phyloP scores from a whole-genome alignment of 2,113 vertebrate genomes.

The Hemicordylus capensis region DNA sequence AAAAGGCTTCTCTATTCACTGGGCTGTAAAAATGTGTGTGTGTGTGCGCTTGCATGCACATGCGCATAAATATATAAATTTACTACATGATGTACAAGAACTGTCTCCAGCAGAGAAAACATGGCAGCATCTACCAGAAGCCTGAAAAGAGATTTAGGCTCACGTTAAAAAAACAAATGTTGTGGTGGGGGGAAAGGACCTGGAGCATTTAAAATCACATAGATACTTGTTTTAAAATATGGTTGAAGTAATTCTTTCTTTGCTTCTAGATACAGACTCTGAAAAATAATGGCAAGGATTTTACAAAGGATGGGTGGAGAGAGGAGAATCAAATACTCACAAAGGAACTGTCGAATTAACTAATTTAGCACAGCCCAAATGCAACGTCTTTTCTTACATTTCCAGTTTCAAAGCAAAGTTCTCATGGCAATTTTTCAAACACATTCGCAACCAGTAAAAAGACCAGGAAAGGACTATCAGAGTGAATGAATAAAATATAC shows the following conservation, averaged over 20 bases:
- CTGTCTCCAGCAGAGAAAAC: conserved; percentile 70
- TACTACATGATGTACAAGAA: conserved; percentile 65
- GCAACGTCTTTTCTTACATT: background rate
- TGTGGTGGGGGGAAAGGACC: too few species aligned
- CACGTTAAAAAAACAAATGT: too few species aligned
- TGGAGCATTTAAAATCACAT: conserved; percentile 58
- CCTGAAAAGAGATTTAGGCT: conserved; percentile 63
- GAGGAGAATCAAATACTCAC: background rate
- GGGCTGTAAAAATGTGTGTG: conserved; percentile 53
- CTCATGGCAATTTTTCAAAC: background rate
- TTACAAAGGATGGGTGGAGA: background rate
- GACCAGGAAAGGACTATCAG: background rate
- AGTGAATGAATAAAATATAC: background rate
- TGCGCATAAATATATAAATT: conserved; percentile 64
- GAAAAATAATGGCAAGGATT: background rate
- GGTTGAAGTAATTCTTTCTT: too few species aligned
- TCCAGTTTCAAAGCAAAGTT: background rate
- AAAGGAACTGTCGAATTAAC: background rate
- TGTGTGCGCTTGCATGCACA: background rate
- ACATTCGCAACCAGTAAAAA: background rate
- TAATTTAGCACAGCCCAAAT: background rate
- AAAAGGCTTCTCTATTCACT: conserved; percentile 71
- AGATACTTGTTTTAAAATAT: too few species aligned
- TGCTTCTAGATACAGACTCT: background rate
- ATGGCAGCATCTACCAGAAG: conserved; percentile 52